Evolutionary conservation across 2,888 invertebrate genomes (phyloP).

Genomic region (Drosophila borealis): DNA sequence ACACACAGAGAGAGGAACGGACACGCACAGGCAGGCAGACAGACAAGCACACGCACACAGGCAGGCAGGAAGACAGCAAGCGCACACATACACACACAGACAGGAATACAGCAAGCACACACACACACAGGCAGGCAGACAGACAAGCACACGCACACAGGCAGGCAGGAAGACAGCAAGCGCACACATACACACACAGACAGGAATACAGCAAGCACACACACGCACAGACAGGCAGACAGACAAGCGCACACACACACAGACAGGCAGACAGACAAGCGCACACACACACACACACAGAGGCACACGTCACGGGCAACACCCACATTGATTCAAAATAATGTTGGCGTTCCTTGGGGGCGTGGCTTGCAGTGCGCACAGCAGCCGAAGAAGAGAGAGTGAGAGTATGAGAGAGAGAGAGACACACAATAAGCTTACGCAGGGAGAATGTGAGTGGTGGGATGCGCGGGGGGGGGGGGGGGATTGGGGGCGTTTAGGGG

Average conservation of each 20-base stretch:
- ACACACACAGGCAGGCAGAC: background rate
- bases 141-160: background rate
- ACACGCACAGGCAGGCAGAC: no score
- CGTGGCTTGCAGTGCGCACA: constrained; percentile 45
- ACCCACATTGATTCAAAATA: background rate
- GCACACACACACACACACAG: background rate
- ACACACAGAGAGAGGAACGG: no score
- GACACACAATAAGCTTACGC: background rate
- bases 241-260: background rate
- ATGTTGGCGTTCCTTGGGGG: constrained; percentile 23
- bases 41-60: no score
- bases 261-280: background rate
- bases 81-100: background rate
- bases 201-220: no score
- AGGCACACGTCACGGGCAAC: constrained; percentile 14
- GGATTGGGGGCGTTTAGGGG: constrained; percentile 13
- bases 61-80: background rate
- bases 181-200: background rate
- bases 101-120: background rate
- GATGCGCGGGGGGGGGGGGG: background rate
- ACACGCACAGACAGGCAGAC: background rate
- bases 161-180: no score
- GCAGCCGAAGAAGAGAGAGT: constrained; percentile 17
- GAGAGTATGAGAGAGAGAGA: background rate
- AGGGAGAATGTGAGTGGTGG: background rate